These are phyloP conservation scores for Alca torda DNA, from an alignment of 2,797 vertebrate genomes.

Conservation along the genomic window DNA sequence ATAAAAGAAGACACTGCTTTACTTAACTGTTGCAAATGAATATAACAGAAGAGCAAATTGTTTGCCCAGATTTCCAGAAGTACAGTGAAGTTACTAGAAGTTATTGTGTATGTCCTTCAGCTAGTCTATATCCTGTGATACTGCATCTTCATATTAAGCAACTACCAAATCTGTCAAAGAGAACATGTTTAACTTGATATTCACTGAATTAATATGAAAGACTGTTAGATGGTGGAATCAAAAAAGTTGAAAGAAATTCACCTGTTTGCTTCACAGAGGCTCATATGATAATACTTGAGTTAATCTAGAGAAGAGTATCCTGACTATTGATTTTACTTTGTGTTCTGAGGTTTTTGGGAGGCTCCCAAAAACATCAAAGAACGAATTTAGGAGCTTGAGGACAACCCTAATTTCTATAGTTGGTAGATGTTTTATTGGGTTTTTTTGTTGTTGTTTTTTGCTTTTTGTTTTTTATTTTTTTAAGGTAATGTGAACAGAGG, in stretches of 20 bases:
- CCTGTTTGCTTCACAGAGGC: not conserved
- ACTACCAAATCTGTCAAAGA: not conserved
- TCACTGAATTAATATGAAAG: not conserved
- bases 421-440: not conserved
- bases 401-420: not conserved
- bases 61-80: not conserved
- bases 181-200: not conserved
- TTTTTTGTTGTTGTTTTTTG: too few relatives aligned
- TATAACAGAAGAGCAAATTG: not conserved
- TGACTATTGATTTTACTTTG: not conserved
- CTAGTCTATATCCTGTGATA: not conserved
- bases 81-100: not conserved
- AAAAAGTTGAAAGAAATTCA: not conserved
- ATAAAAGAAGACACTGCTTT: not conserved
- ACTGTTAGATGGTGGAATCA: not conserved
- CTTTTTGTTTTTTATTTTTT: not conserved
- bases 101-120: not conserved
- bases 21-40: not conserved
- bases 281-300: not conserved
- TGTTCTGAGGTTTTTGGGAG: not conserved
- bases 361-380: not conserved
- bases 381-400: not conserved
- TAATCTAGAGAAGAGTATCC: not conserved
- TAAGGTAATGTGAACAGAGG: not conserved
- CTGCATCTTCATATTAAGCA: not conserved